phyloP scores from a whole-genome alignment of 1,140 invertebrate genomes.

The Penaeus vannamei region DNA sequence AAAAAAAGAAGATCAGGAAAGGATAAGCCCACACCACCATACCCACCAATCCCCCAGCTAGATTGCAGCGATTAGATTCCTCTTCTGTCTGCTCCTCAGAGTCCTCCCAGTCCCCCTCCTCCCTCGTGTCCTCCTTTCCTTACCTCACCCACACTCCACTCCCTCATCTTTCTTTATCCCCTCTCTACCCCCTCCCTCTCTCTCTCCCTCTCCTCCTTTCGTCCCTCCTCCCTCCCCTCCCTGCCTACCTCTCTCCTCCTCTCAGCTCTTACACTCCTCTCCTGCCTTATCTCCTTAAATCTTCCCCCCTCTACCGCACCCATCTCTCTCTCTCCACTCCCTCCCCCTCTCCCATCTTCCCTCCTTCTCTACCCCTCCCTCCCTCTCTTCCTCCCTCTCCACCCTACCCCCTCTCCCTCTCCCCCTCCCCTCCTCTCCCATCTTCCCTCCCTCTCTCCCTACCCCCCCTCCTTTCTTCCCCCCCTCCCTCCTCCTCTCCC shows the following conservation, averaged over 20 bases:
- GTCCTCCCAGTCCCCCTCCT: neutral
- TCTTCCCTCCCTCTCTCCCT: neutral
- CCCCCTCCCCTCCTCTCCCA: neutral
- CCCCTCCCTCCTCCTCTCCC: neutral
- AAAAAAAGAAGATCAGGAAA: neutral
- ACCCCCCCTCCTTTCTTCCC: neutral
- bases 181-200: neutral
- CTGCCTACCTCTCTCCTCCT: neutral
- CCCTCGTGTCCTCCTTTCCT: conserved; percentile 2
- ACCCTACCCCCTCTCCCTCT: neutral
- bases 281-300: neutral
- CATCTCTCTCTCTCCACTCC: conserved; percentile 10
- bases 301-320: conserved; percentile 8
- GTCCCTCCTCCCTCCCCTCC: neutral
- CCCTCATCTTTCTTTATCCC: neutral
- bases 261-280: neutral
- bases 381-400: neutral
- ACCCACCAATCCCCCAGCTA: neutral
- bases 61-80: neutral
- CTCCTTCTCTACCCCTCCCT: neutral
- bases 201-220: neutral
- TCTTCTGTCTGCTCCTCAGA: neutral
- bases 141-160: neutral
- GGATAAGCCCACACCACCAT: neutral
- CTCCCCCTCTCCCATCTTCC: no score